Evolutionary conservation across 1,140 invertebrate genomes (phyloP).

Genomic region (Scylla paramamosain): DNA sequence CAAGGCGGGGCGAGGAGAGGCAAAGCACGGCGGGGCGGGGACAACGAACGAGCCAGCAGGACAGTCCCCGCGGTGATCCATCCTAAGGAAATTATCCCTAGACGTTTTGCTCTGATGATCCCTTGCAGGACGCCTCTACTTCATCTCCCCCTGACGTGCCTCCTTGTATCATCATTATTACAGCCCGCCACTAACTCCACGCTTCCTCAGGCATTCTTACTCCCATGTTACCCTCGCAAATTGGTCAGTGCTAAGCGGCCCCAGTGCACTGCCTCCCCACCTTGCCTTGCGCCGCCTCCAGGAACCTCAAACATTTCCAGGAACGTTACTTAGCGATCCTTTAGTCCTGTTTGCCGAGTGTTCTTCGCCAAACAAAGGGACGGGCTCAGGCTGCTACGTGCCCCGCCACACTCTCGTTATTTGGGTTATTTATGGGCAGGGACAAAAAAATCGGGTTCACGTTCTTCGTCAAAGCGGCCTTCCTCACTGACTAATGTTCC

Average conservation of each 20-base stretch:
- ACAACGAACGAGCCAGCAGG: not conserved
- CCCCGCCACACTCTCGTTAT: too few species aligned
- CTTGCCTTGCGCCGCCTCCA: too few species aligned
- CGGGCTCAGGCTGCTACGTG: too few species aligned
- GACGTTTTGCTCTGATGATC: conserved; percentile 9
- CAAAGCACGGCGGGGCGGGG: not conserved
- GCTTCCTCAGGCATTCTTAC: not conserved
- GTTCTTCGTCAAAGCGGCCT: not conserved
- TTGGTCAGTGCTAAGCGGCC: not conserved
- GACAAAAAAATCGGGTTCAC: not conserved
- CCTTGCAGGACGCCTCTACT: not conserved
- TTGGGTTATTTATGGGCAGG: not conserved
- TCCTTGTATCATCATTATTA: conserved; percentile 12
- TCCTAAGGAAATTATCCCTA: not conserved
- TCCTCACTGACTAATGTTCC: not conserved
- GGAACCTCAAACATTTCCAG: too few species aligned
- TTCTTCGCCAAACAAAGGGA: not conserved
- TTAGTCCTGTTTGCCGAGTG: not conserved
- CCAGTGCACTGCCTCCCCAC: not conserved
- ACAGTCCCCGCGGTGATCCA: not conserved
- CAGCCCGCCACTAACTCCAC: not conserved
- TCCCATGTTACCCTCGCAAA: not conserved
- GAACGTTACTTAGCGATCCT: not conserved
- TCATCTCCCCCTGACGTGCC: not conserved
- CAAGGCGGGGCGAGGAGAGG: too few species aligned